These are phyloP conservation scores for Gyrodactylus salaris DNA, from an alignment of 1,140 invertebrate species.

Conservation along the genomic window DNA sequence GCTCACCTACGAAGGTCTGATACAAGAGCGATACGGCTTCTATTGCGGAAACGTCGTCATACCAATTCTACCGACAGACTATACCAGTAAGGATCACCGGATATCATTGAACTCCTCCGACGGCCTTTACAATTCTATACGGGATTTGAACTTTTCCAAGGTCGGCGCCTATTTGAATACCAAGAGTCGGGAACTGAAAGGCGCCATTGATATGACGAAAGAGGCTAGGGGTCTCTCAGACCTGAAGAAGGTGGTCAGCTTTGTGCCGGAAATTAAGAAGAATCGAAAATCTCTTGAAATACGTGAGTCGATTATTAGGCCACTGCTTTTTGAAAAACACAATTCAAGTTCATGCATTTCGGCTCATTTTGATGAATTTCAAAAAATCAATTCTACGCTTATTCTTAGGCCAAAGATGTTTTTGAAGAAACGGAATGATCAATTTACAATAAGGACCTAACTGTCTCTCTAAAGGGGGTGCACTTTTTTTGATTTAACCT, in stretches of 20 bases:
- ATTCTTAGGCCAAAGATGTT: too few relatives aligned
- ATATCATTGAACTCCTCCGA: background rate
- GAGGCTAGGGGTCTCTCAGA: background rate
- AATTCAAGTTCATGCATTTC: too few relatives aligned
- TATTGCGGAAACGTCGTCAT: background rate
- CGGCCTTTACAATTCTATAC: background rate
- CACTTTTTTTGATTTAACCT: too few relatives aligned
- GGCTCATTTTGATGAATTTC: too few relatives aligned
- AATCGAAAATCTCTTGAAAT: background rate
- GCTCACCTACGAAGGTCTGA: background rate
- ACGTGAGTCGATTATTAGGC: background rate
- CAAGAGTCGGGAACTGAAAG: background rate
- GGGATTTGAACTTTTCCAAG: background rate
- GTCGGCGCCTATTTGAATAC: background rate
- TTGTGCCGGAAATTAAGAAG: background rate
- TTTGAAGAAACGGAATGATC: too few relatives aligned
- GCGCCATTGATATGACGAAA: background rate
- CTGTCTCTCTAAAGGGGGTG: too few relatives aligned
- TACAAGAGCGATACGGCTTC: background rate
- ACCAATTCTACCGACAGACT: background rate
- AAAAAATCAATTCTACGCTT: too few relatives aligned
- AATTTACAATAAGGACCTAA: too few relatives aligned
- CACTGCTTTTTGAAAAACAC: too few relatives aligned
- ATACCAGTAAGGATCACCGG: background rate
- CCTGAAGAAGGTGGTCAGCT: background rate